Percentiles rank a stretch among this genome's conserved stretches.
Conservation (phyloP, 2,888 invertebrate genomes). For the Papilio demoleus region DNA sequence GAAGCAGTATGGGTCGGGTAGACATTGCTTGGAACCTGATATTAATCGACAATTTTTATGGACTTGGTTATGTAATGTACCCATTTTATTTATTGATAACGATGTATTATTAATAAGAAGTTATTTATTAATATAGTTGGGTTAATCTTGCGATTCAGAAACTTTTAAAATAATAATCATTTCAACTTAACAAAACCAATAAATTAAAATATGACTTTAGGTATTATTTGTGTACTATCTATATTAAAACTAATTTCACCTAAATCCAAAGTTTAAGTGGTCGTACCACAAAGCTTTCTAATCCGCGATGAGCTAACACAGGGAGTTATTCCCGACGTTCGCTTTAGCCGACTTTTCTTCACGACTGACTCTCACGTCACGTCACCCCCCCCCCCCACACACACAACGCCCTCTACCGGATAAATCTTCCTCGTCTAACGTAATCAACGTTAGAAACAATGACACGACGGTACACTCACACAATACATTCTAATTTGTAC, state of each 20-base stretch:
- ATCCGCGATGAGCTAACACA: constrained; percentile 36
- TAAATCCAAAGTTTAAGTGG: constrained; percentile 21
- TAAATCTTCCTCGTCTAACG: constrained; percentile 39
- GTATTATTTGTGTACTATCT: too few species aligned
- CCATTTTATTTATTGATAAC: too few species aligned
- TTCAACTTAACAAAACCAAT: too few species aligned
- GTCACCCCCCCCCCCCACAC: neutral
- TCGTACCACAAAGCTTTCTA: constrained; percentile 23
- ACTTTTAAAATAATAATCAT: too few species aligned
- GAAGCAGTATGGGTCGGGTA: neutral
- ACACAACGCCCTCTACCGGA: constrained; percentile 28
- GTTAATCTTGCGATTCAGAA: too few species aligned
- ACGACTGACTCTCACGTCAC: constrained; percentile 17
- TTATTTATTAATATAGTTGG: too few species aligned
- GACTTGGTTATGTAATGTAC: neutral
- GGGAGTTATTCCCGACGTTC: constrained; percentile 34
- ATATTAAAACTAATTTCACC: neutral
- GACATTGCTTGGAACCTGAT: too few species aligned
- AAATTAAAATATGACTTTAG: too few species aligned
- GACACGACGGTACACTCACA: constrained; percentile 18
- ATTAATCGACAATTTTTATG: constrained; percentile 22
- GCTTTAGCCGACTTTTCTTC: constrained; percentile 32
- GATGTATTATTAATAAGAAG: too few species aligned
- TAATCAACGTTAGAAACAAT: constrained; percentile 38
- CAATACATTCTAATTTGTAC: neutral